Conservation (phyloP, 2,797 vertebrate species). For the Sardinella longiceps region DNA sequence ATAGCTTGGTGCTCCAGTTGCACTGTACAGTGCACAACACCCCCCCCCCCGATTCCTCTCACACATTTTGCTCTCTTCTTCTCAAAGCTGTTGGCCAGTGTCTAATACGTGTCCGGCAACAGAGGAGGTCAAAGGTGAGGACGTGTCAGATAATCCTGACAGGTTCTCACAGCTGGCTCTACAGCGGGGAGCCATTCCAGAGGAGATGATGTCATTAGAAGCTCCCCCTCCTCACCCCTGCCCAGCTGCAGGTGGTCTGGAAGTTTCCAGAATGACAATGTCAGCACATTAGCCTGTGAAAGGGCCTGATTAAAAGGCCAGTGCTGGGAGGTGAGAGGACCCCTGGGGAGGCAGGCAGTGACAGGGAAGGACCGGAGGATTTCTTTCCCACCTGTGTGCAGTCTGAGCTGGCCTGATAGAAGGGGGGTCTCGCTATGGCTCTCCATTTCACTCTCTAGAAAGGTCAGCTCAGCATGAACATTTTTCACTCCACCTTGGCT, state of each 20-base stretch:
- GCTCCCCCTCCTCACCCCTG: conserved; percentile 34
- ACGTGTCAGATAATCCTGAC: conserved; percentile 26
- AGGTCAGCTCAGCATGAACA: background rate
- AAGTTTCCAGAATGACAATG: conserved; percentile 61
- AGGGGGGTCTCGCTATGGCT: background rate
- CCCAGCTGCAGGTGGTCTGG: conserved; percentile 73
- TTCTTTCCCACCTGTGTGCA: conserved; percentile 1
- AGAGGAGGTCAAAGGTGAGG: conserved; percentile 1
- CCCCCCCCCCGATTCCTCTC: background rate
- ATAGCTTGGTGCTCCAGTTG: background rate
- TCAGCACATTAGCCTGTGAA: conserved; percentile 75
- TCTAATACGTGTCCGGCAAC: conserved; percentile 1
- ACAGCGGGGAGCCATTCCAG: conserved; percentile 55
- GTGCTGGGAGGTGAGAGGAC: conserved; percentile 48
- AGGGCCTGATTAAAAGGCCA: conserved; percentile 61
- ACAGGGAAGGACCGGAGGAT: background rate
- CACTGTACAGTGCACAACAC: background rate
- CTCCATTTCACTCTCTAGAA: background rate
- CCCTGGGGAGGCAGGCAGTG: conserved; percentile 37
- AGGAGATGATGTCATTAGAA: conserved; percentile 56
- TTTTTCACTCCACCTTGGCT: background rate
- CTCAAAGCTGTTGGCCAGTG: background rate
- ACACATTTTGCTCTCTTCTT: conserved; percentile 34
- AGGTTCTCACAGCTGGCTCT: conserved; percentile 7
- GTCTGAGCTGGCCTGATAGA: background rate